These are phyloP conservation scores for Eleutherodactylus coqui DNA, from an alignment of 2,797 vertebrate genomes.

Conservation along the genomic window DNA sequence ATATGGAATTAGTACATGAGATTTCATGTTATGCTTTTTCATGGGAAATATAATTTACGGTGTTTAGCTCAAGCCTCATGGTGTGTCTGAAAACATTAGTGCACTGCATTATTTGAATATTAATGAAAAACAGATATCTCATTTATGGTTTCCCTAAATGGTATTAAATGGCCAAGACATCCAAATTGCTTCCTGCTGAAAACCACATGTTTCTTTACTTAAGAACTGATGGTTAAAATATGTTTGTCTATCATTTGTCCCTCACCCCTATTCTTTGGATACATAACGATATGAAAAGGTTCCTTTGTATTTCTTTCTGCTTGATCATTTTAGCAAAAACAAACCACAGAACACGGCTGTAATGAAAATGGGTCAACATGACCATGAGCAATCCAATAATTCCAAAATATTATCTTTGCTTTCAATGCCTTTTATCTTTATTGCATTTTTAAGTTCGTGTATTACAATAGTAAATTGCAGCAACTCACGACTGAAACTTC, in stretches of 20 bases:
- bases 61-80: constrained; percentile 51
- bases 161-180: constrained; percentile 64
- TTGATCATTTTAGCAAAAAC: constrained; percentile 66
- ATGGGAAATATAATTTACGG: constrained; percentile 43
- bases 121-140: constrained; percentile 51
- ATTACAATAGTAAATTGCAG: not conserved
- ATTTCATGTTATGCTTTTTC: constrained; percentile 29
- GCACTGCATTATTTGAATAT: constrained; percentile 56
- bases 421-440: constrained; percentile 7
- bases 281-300: constrained; percentile 69
- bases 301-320: constrained; percentile 69
- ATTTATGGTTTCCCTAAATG: constrained; percentile 67
- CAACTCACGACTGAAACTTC: not conserved
- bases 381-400: constrained; percentile 46
- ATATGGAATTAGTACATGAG: not conserved
- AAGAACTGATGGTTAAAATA: constrained; percentile 67
- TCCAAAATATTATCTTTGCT: constrained; percentile 53
- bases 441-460: not conserved
- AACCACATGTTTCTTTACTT: constrained; percentile 66
- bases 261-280: constrained; percentile 66
- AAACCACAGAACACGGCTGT: constrained; percentile 52
- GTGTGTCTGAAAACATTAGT: constrained; percentile 55
- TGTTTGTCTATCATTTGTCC: constrained; percentile 67
- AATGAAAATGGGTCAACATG: constrained; percentile 41
- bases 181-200: constrained; percentile 64